Evolutionary conservation across 2,113 vertebrate species (phyloP), one percentile per base, ranked within the genome.

Genomic region (Panthera uncia): DNA sequence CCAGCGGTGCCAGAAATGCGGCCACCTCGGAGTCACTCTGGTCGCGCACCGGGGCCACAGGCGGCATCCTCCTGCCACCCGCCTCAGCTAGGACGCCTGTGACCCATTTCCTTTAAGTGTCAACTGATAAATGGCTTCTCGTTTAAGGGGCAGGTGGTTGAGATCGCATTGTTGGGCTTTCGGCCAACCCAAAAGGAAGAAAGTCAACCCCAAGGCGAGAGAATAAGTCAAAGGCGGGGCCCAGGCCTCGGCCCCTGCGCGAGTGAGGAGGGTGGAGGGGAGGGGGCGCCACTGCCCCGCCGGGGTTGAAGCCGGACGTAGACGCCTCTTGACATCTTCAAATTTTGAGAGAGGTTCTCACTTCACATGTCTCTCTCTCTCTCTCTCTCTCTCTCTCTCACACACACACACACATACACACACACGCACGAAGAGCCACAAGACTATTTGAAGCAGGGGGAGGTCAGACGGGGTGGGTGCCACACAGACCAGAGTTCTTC

Each of bases 281-380:
- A 14, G 7, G 6, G 27, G 25, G 1, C 1, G 0, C 19, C 38
- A 8, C 66, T 2, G 3, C 10, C 38, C 85, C 33, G 19, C 15
- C 57, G 19, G 68, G 38, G 45, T 27, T 12, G n/a, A 5, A 7
- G 14, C 1, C 6, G 25, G 57, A 69, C 7, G 33, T 9, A 12
- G 38, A 48, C 27, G 25, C 31, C 31, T 7, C 52, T 5, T 4
- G 5, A 7, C 1, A 4, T 14, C 66, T 94, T 94, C 57, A 61
- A 52, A 66, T 52, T 27, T 52, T 13, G 16, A 31, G 57, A 69
- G 27, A 45, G 7, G 3, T n/a, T 80, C 19, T 38, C 27, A 29
- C 41, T 92, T 87, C 15, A 91, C 3, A 1, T 3, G 12, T 11
- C 38, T 78, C 21, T 79, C 45, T 36, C 50, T 38, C 27, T 88